Conservation (phyloP, 2,888 invertebrate genomes). For the Sipunculus nudus region DNA sequence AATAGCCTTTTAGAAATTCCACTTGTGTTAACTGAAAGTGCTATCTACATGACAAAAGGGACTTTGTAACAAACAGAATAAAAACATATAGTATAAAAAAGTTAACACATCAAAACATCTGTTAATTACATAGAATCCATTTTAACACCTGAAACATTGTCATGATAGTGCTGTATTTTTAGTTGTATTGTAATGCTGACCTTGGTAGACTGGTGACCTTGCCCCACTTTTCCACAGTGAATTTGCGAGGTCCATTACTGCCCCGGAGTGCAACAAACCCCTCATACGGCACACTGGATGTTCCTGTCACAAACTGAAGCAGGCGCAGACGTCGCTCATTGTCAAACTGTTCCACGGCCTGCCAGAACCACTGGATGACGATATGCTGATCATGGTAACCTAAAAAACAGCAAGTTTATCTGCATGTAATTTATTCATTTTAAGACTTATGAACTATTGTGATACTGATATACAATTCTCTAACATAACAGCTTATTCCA, state of each 20-base stretch:
- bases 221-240: constrained; percentile 98
- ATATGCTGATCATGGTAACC: constrained; percentile 95
- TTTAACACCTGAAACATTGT: background rate
- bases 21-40: too few species aligned
- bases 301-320: constrained; percentile 93
- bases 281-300: constrained; percentile 97
- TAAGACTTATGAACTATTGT: too few species aligned
- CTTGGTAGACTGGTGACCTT: constrained; percentile 91
- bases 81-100: background rate
- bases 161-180: too few species aligned
- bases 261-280: constrained; percentile 95
- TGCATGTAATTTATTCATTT: too few species aligned
- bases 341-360: constrained; percentile 89
- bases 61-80: too few species aligned
- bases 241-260: constrained; percentile 92
- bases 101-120: background rate
- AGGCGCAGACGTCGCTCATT: constrained; percentile 93
- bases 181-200: too few species aligned
- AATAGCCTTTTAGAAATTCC: too few species aligned
- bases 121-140: background rate
- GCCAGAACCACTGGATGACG: constrained; percentile 98
- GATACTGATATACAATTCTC: too few species aligned
- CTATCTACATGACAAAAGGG: too few species aligned
- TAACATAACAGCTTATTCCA: too few species aligned
- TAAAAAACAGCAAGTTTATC: constrained; percentile 43